Conservation (phyloP, 2,888 invertebrate species). For the Nudaria mundana region DNA sequence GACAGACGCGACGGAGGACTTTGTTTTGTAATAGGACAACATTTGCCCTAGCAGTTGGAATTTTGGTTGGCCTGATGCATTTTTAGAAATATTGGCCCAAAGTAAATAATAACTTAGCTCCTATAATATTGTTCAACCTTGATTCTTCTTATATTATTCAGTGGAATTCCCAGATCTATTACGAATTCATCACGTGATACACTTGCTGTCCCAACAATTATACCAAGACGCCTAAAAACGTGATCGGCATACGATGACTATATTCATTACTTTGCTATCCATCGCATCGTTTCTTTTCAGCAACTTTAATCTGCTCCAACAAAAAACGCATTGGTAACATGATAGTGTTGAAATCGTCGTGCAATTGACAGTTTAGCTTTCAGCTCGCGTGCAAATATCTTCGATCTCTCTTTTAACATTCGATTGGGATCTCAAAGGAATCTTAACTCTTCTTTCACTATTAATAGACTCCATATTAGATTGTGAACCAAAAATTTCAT, state of each 20-base stretch:
- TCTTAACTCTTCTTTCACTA: slow-evolving; percentile 23
- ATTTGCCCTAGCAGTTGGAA: too few species aligned
- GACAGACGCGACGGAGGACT: too few species aligned
- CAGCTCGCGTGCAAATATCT: slow-evolving; percentile 54
- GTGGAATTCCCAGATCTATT: slow-evolving; percentile 33
- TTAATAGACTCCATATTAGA: slow-evolving; percentile 21
- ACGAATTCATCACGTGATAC: slow-evolving; percentile 31
- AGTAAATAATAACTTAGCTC: too few species aligned
- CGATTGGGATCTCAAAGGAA: slow-evolving; percentile 22
- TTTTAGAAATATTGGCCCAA: too few species aligned
- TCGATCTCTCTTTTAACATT: slow-evolving; percentile 40
- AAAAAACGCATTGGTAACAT: slow-evolving; percentile 27
- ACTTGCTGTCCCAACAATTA: slow-evolving; percentile 44
- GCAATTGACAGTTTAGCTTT: slow-evolving; percentile 28
- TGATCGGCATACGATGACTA: slow-evolving; percentile 29
- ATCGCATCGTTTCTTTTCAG: slow-evolving; percentile 22
- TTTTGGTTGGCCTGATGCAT: too few species aligned
- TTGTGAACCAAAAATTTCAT: slow-evolving; percentile 10
- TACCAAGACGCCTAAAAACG: slow-evolving; percentile 36
- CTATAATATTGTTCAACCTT: too few species aligned
- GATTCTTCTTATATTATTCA: slow-evolving; percentile 18
- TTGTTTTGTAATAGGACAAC: too few species aligned
- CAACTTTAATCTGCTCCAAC: slow-evolving; percentile 10
- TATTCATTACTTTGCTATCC: slow-evolving; percentile 14
- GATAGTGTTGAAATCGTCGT: slow-evolving; percentile 12